Base-by-base conservation (phyloP, 2,888 invertebrate genomes). In the Eueremaeus valkanovi region DNA sequence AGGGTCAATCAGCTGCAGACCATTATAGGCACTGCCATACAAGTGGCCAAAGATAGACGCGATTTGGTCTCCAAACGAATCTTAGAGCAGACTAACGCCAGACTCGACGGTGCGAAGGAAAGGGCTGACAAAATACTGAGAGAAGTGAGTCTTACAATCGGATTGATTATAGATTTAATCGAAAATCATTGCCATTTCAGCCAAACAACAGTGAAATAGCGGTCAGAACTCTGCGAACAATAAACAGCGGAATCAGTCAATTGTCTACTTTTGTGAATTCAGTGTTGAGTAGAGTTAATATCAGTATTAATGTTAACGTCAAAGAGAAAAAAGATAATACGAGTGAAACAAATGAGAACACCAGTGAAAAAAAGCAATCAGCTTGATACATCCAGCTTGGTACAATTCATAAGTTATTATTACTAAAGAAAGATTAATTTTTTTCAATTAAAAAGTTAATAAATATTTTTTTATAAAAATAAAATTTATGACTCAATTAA, bases 211-310 rank as follows among this genome's bases (percentile, higher is more conserved):
- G 72, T 42, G 76, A 77, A 40, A 51, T 77, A 42, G 78, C 75
- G 6, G 63, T 78, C 24, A 63, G 40, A 36, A 63, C 78, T 16
- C 36, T 78, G n/a, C 51, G 73, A 21, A 51, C 73, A 3, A 77
- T 78, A 13, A 78, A 78, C 72, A 51, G 42, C n/a, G 77, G 76
- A 29, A 70, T 78, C 31, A 78, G 66, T 49, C 31, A 72, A n/a
- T 45, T 78, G 18, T 66, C 73, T 18, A 36, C 49, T 13, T 72
- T 77, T 27, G 36, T 75, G 1, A 74, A 74, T 6, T 36, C 74
- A 18, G 18, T 77, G 11, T 51, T 77, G 40, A 55, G 36, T 31
- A 75, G 78, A 49, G 55, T 78, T 21, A 76, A 78, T 31, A 45
- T 77, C 21, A 24, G 63, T 21, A 74, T 75, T 18, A 78, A 76